A percentile compares a stretch with the other conserved stretches of the same genome.
phyloP scores from a whole-genome alignment of 2,888 invertebrate genomes.

The Rotaria sp. region DNA sequence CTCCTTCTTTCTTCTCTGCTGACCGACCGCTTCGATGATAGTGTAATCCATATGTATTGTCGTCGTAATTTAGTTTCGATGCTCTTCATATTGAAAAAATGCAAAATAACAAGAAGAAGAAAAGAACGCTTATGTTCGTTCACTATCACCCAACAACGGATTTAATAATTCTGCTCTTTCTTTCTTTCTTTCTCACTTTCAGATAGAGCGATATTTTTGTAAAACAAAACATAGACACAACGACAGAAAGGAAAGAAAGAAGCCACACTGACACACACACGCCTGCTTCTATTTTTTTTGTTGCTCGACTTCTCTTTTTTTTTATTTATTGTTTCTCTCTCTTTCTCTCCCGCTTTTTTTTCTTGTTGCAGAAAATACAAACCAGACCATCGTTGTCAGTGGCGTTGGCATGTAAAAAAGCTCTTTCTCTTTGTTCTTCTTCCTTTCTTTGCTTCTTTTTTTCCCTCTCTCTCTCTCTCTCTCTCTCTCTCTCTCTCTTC shows the following conservation, averaged over 20 bases:
- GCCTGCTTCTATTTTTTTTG: neutral
- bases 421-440: slow-evolving; percentile 10
- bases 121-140: neutral
- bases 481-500: neutral
- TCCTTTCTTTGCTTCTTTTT: neutral
- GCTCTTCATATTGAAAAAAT: neutral
- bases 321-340: slow-evolving; percentile 10
- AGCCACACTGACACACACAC: neutral
- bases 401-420: slow-evolving; percentile 2
- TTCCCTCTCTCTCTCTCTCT: neutral
- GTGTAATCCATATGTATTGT: neutral
- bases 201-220: slow-evolving; percentile 14
- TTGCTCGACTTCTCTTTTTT: neutral
- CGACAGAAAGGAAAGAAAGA: neutral
- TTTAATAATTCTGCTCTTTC: slow-evolving; percentile 1
- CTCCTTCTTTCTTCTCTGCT: neutral
- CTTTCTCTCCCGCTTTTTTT: neutral
- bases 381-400: neutral
- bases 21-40: neutral
- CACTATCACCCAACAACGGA: neutral
- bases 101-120: neutral
- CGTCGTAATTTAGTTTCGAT: neutral
- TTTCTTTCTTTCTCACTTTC: neutral
- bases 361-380: slow-evolving; percentile 2
- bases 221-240: neutral